Conservation (phyloP, 2,888 invertebrate genomes). For the Epirrhoe alternata region DNA sequence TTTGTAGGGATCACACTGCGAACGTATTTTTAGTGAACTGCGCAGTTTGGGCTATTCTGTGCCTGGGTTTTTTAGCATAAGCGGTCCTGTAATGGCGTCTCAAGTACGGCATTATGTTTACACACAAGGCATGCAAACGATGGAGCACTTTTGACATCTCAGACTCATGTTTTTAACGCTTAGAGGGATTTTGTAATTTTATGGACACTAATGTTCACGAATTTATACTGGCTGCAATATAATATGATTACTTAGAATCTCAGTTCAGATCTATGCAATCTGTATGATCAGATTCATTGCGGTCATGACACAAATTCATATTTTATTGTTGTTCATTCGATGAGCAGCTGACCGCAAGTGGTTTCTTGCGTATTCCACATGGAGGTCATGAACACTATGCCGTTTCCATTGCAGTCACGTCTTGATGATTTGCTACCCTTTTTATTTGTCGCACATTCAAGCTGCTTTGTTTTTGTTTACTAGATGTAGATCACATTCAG, state of each 20-base stretch:
- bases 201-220: not conserved
- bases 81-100: conserved; percentile 29
- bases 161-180: not conserved
- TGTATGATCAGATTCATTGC: conserved; percentile 36
- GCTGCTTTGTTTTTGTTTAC: conserved; percentile 21
- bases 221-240: not conserved
- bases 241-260: conserved; percentile 14
- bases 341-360: conserved; percentile 50
- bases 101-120: conserved; percentile 32
- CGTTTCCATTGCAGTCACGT: conserved; percentile 42
- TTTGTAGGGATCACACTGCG: conserved; percentile 3
- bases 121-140: conserved; percentile 23
- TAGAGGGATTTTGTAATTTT: not conserved
- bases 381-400: conserved; percentile 46
- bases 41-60: conserved; percentile 27
- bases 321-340: conserved; percentile 50
- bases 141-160: conserved; percentile 17
- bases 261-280: conserved; percentile 30
- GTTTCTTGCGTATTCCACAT: conserved; percentile 45
- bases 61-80: conserved; percentile 21
- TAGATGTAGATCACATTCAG: conserved; percentile 1
- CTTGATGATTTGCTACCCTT: conserved; percentile 39
- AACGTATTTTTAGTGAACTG: conserved; percentile 23
- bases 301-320: conserved; percentile 56
- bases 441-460: conserved; percentile 34